These are phyloP conservation scores for Phrynocephalus versicolor DNA, from an alignment of 2,113 vertebrate species.

Conservation along the genomic window DNA sequence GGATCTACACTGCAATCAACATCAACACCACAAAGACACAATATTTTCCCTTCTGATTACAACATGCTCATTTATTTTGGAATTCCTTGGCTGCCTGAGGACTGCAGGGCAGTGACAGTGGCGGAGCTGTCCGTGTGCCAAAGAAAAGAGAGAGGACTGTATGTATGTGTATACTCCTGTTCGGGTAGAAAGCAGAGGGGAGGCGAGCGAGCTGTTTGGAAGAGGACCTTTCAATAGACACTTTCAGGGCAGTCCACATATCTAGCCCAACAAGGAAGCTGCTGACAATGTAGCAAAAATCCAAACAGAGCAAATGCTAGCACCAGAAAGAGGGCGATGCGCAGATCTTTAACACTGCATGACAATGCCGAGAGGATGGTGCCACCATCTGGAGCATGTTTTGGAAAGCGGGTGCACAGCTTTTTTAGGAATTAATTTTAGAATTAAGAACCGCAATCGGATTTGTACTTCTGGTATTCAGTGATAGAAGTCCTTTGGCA, in stretches of 20 bases:
- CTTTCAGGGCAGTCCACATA: slow-evolving; percentile 18
- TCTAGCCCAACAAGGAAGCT: slow-evolving; percentile 20
- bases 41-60: slow-evolving; percentile 80
- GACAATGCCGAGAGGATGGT: not conserved
- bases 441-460: not conserved
- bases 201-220: slow-evolving; percentile 47
- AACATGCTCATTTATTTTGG: slow-evolving; percentile 81
- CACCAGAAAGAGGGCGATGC: not conserved
- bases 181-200: slow-evolving; percentile 67
- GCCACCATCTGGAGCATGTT: not conserved
- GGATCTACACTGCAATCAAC: slow-evolving; percentile 76
- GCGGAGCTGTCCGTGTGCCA: slow-evolving; percentile 77
- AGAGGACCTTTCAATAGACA: slow-evolving; percentile 57
- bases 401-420: not conserved
- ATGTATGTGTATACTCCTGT: slow-evolving; percentile 70
- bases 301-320: slow-evolving; percentile 7
- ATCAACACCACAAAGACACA: slow-evolving; percentile 79
- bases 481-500: no score
- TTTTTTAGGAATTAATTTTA: no score
- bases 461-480: not conserved
- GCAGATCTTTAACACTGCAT: not conserved
- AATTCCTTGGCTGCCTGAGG: slow-evolving; percentile 77
- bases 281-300: slow-evolving; percentile 21
- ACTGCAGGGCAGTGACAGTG: slow-evolving; percentile 77
- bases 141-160: slow-evolving; percentile 77